Evolutionary conservation across 2,797 vertebrate genomes (phyloP).

Genomic region (Cyprinella venusta): DNA sequence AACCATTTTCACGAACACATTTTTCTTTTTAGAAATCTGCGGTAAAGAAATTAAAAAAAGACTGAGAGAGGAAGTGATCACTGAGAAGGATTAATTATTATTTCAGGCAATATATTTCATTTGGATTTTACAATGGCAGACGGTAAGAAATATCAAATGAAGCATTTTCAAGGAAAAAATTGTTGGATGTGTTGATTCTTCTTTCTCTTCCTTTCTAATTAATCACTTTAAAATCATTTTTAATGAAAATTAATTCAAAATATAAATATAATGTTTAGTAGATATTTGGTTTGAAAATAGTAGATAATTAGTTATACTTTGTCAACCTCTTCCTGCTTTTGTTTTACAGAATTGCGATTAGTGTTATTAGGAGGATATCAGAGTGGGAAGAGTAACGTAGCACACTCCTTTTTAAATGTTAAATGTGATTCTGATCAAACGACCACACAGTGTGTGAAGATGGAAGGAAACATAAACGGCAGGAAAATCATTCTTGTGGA

Average conservation of each 20-base stretch:
- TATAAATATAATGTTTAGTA: too few relatives aligned
- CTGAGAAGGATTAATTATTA: background rate
- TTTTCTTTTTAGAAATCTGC: too few relatives aligned
- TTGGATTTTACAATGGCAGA: conserved; percentile 1
- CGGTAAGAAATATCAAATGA: background rate
- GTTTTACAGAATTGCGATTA: background rate
- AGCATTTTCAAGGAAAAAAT: background rate
- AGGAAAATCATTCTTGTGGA: background rate
- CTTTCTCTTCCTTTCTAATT: background rate
- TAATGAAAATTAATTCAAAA: background rate
- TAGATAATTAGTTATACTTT: too few relatives aligned
- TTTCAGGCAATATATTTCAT: background rate
- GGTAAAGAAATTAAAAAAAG: background rate
- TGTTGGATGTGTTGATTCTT: background rate
- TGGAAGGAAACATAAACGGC: background rate
- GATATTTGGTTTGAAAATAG: too few relatives aligned
- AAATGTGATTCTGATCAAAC: background rate
- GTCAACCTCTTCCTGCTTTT: background rate
- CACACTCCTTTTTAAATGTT: background rate
- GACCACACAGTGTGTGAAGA: background rate
- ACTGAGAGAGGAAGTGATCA: background rate
- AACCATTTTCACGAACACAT: background rate
- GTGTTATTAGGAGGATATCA: background rate
- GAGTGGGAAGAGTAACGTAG: background rate
- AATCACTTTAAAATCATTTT: background rate